Evolutionary conservation across 2,113 vertebrate species (phyloP), one percentile per base, ranked within the genome.

Genomic region (Mionectes macconnelli): DNA sequence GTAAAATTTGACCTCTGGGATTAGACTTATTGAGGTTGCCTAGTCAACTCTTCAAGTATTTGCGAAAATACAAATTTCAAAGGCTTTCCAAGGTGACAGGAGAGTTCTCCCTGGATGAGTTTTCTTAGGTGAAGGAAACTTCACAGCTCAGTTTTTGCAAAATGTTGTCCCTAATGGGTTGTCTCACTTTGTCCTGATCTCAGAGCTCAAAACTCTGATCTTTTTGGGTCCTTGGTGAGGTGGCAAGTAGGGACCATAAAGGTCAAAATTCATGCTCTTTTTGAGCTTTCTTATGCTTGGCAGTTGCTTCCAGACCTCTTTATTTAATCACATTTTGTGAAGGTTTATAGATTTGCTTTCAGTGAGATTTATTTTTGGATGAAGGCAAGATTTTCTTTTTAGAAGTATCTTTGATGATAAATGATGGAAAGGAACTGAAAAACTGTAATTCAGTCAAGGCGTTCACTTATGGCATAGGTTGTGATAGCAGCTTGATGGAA

Each of bases 371-470:
- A 69, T 62, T 83, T 90, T 88, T 83, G 42, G n/a, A 80, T 79
- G 40, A 76, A 92, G 18, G 30, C 20, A 92, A 57, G 20, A 37
- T 50, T 72, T 87, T 88, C 10, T 35, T 87, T 78, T 82, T 49
- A 93, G 53, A 87, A 83, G 33, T 37, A 56, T 75, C 19, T 95
- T 93, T 87, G 49, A 72, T 87, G 39, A 55, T 42, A 87, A 80
- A 84, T 75, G 55, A 84, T 89, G 53, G 75, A 79, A 74, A 64
- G 16, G 24, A 97, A 91, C 20, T 78, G 37, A 77, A 68, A 96
- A 95, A 13, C 70, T 92, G 8, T 93, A 95, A 89, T 91, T 94
- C 60, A 72, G 75, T 95, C 35, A 94, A 87, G 80, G 90, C 49
- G 73, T 94, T 89, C 22, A 52, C 70, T 94, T 93, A 67, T 40